Percentiles rank a stretch among this genome's conserved stretches.
Evolutionary conservation across 2,113 vertebrate genomes (phyloP).

Genomic region (Ibidorhyncha struthersii): DNA sequence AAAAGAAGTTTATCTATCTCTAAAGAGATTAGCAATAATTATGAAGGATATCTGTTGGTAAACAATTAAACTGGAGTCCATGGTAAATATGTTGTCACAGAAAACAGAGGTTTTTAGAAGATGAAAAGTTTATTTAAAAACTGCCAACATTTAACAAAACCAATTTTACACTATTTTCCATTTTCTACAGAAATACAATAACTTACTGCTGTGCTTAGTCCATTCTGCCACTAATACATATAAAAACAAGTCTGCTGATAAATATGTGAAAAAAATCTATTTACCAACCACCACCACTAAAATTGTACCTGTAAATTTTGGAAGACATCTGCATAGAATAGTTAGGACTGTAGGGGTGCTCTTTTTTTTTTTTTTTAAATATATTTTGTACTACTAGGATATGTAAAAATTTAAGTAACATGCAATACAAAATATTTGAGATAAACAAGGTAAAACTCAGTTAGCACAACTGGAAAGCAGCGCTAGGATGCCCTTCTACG

Average conservation of each 20-base stretch:
- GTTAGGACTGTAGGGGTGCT: constrained; percentile 34
- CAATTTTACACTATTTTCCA: constrained; percentile 62
- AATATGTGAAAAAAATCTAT: constrained; percentile 50
- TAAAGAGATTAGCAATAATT: not conserved
- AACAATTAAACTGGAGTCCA: not conserved
- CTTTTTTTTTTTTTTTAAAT: not conserved
- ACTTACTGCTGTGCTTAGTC: constrained; percentile 71
- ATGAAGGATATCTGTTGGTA: not conserved
- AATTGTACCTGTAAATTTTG: constrained; percentile 60
- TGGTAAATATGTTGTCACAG: not conserved
- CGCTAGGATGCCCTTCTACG: not conserved
- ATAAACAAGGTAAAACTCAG: constrained; percentile 53
- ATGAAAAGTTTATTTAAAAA: constrained; percentile 80
- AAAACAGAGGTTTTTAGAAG: constrained; percentile 49
- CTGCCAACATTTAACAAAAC: constrained; percentile 73
- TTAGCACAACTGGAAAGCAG: constrained; percentile 36
- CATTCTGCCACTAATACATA: constrained; percentile 61
- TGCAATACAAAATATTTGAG: constrained; percentile 67
- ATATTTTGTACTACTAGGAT: constrained; percentile 20
- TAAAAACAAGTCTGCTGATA: constrained; percentile 68
- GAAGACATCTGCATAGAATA: constrained; percentile 71
- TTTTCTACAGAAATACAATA: constrained; percentile 75
- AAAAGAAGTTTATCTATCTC: not conserved
- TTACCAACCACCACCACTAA: constrained; percentile 59
- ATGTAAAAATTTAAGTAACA: constrained; percentile 63